phyloP scores from a whole-genome alignment of 2,113 vertebrate genomes.

The Trematomus loennbergii region DNA sequence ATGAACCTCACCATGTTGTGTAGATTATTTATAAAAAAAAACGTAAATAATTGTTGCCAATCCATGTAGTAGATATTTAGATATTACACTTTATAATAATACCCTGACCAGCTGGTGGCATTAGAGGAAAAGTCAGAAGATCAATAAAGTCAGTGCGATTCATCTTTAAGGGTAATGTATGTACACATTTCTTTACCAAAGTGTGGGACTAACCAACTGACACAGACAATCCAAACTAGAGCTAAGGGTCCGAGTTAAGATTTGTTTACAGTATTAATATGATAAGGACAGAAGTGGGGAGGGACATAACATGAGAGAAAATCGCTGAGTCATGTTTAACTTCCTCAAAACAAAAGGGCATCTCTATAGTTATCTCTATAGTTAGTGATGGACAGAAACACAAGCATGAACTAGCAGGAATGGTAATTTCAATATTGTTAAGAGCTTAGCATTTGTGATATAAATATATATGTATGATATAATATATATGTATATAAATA shows the following conservation, averaged over 20 bases:
- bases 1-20: no score
- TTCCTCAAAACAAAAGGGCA: constrained; percentile 10
- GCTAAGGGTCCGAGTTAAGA: neutral
- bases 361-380: neutral
- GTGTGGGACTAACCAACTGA: neutral
- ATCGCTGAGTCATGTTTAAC: constrained; percentile 42
- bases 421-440: no score
- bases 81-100: neutral
- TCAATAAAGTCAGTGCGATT: neutral
- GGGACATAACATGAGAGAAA: neutral
- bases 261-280: constrained; percentile 36
- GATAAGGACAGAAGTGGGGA: constrained; percentile 43
- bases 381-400: no score
- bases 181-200: neutral
- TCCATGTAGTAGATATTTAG: neutral
- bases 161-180: neutral
- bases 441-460: no score
- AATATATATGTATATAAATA: neutral
- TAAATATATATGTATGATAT: constrained; percentile 22
- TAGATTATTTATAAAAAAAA: no score
- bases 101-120: neutral
- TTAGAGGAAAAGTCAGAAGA: neutral
- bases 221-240: neutral
- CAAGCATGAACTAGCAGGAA: no score
- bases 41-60: no score